Evolutionary conservation across 2,113 vertebrate genomes (phyloP).

Genomic region (Sinocyclocheilus grahami): DNA sequence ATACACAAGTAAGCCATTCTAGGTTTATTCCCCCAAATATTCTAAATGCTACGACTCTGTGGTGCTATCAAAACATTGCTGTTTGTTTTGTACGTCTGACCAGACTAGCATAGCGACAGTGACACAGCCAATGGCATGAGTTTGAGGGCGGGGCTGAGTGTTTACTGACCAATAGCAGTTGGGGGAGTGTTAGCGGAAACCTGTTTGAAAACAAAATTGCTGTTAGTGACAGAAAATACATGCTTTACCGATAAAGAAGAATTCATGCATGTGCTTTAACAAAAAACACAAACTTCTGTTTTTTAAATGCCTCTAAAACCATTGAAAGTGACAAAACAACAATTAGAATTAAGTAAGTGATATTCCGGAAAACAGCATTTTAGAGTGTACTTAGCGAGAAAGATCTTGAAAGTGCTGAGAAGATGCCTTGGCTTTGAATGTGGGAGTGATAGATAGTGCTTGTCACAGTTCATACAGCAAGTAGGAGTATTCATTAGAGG

Average conservation of each 20-base stretch:
- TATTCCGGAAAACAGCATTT: not conserved
- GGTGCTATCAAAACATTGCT: not conserved
- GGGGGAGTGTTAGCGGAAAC: not conserved
- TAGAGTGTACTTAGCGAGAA: not conserved
- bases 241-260: not conserved
- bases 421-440: not conserved
- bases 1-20: not conserved
- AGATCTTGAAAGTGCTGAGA: constrained; percentile 18
- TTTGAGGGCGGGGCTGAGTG: not conserved
- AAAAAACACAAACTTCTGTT: not conserved
- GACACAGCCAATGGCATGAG: not conserved
- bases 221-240: not conserved
- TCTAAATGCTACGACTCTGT: not conserved
- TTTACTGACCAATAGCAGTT: not conserved
- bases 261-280: not conserved
- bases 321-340: not conserved
- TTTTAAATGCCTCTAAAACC: too few species aligned
- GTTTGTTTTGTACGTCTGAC: not conserved
- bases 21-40: not conserved
- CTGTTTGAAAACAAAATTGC: not conserved
- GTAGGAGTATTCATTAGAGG: not conserved
- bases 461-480: not conserved
- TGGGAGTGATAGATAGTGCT: constrained; percentile 8
- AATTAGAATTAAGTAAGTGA: not conserved
- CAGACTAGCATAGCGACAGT: not conserved